Percentiles rank a stretch among this genome's conserved stretches.
These are phyloP conservation scores for Hyposmocoma kahamanoa DNA, from an alignment of 1,140 invertebrate species.

Conservation along the genomic window DNA sequence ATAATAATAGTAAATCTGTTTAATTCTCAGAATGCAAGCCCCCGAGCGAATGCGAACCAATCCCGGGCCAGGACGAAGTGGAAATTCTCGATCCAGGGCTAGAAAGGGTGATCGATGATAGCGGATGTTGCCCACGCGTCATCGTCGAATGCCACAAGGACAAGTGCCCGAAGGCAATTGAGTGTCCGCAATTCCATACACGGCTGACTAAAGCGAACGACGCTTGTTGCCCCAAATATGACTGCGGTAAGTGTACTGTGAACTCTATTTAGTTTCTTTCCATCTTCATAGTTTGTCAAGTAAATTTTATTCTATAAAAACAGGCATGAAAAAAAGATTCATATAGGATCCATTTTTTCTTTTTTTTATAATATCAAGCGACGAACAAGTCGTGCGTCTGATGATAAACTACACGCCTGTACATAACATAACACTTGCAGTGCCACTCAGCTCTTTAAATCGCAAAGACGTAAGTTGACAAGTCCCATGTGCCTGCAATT, in stretches of 20 bases:
- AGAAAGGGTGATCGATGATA: slow-evolving; percentile 70
- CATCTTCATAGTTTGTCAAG: too few species aligned
- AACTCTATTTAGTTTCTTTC: background rate
- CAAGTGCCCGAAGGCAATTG: slow-evolving; percentile 74
- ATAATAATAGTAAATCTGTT: slow-evolving; percentile 3
- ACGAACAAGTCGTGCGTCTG: too few species aligned
- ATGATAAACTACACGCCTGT: too few species aligned
- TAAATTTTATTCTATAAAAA: too few species aligned
- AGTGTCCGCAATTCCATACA: slow-evolving; percentile 76
- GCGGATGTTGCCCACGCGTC: slow-evolving; percentile 81
- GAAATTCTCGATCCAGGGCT: slow-evolving; percentile 77
- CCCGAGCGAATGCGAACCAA: slow-evolving; percentile 77
- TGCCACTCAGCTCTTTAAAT: too few species aligned
- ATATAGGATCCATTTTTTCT: too few species aligned
- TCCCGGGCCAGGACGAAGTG: slow-evolving; percentile 52
- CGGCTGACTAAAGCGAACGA: slow-evolving; percentile 57
- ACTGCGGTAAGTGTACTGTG: slow-evolving; percentile 74
- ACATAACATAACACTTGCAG: too few species aligned
- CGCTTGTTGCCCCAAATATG: slow-evolving; percentile 79
- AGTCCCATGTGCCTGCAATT: too few species aligned
- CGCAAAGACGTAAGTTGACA: too few species aligned
- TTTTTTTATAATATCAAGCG: too few species aligned
- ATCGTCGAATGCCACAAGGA: slow-evolving; percentile 76
- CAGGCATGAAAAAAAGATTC: too few species aligned
- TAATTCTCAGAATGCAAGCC: slow-evolving; percentile 78